Evolutionary conservation across 2,797 vertebrate genomes (phyloP).

Genomic region (Brachyalestes nurse): DNA sequence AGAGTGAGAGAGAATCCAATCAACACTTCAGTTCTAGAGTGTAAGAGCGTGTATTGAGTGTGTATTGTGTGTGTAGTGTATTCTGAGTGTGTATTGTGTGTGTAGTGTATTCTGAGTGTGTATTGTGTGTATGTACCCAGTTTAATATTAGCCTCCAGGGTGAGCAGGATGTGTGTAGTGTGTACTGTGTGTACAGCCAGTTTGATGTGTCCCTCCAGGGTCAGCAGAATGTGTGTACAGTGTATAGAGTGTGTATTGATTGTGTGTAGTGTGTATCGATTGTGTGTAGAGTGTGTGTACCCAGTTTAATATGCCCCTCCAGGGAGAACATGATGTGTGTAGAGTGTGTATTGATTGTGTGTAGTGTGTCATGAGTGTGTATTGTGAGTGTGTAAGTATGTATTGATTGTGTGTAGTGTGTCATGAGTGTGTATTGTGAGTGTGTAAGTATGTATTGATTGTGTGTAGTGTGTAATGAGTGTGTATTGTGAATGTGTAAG

Average conservation of each 20-base stretch:
- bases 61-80: slow-evolving; percentile 41
- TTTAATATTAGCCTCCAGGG: not conserved
- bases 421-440: slow-evolving; percentile 7
- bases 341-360: not conserved
- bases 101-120: not conserved
- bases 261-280: not conserved
- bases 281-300: not conserved
- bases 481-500: not conserved
- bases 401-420: not conserved
- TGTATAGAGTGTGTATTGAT: not conserved
- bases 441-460: not conserved
- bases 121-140: slow-evolving; percentile 24
- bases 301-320: no score
- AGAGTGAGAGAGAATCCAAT: not conserved
- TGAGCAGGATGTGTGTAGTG: not conserved
- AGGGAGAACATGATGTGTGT: not conserved
- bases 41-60: not conserved
- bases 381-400: not conserved
- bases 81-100: not conserved
- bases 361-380: not conserved
- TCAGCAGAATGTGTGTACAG: not conserved
- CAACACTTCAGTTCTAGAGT: no score
- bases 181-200: not conserved
- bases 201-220: no score
- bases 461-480: no score